Conservation (phyloP, 1,140 invertebrate genomes). For the Brachionus angularis region DNA sequence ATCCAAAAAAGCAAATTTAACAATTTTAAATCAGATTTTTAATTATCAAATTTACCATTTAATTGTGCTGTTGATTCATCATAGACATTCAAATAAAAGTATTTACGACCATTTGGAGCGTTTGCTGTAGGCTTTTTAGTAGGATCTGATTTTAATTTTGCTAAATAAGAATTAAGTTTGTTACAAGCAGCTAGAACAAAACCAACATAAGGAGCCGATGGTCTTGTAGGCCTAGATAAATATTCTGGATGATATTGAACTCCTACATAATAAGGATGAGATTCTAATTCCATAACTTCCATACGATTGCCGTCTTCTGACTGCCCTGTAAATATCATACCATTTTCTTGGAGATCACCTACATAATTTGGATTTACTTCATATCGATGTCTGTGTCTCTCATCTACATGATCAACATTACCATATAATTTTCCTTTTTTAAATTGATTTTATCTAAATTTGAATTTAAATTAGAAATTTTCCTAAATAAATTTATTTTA, state of each 20-base stretch:
- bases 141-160: constrained; percentile 2
- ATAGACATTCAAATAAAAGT: constrained; percentile 30
- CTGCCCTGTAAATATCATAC: constrained; percentile 83
- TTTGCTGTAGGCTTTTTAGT: neutral
- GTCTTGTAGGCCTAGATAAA: constrained; percentile 81
- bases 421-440: constrained; percentile 72
- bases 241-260: constrained; percentile 98
- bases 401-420: constrained; percentile 76
- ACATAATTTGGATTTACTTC: constrained; percentile 85
- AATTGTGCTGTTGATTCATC: constrained; percentile 32
- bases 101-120: constrained; percentile 15
- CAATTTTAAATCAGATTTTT: too few species aligned
- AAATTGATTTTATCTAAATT: neutral
- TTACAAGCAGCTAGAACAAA: constrained; percentile 62
- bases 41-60: constrained; percentile 15
- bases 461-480: neutral
- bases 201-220: constrained; percentile 90
- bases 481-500: neutral
- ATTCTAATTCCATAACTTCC: constrained; percentile 69
- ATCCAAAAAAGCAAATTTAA: too few species aligned
- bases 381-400: constrained; percentile 88
- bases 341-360: constrained; percentile 69
- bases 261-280: constrained; percentile 85
- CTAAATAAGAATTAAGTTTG: constrained; percentile 15
- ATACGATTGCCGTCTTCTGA: constrained; percentile 69